These are phyloP conservation scores for Drosophila mercatorum DNA, from an alignment of 2,888 invertebrate genomes.

Conservation along the genomic window DNA sequence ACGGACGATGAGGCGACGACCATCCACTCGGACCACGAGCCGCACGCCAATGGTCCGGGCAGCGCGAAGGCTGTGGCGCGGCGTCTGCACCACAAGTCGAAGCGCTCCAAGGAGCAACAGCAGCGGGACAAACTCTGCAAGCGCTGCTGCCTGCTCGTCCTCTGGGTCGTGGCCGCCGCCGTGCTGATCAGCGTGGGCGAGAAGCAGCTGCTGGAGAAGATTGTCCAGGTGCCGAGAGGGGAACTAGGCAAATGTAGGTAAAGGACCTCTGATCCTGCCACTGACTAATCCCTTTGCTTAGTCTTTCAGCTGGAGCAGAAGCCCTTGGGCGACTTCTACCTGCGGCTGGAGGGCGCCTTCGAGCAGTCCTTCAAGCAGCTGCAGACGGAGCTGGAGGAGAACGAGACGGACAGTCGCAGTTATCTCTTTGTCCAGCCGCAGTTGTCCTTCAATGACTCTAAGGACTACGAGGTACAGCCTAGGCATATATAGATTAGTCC, in stretches of 20 bases:
- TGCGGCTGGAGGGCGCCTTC: slow-evolving; percentile 78
- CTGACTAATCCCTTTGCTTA: slow-evolving; percentile 8
- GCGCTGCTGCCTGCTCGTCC: slow-evolving; percentile 71
- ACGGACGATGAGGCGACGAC: slow-evolving; percentile 80
- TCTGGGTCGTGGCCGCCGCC: slow-evolving; percentile 81
- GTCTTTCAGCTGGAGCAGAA: slow-evolving; percentile 70
- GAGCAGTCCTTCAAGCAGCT: slow-evolving; percentile 47
- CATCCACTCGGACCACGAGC: slow-evolving; percentile 77
- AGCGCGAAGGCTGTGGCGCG: slow-evolving; percentile 61
- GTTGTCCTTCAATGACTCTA: slow-evolving; percentile 62
- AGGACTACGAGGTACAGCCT: slow-evolving; percentile 63
- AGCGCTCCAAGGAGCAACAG: slow-evolving; percentile 67
- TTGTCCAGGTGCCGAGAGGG: slow-evolving; percentile 80
- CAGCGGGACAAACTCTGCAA: slow-evolving; percentile 72
- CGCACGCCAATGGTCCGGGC: slow-evolving; percentile 54
- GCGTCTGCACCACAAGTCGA: slow-evolving; percentile 67
- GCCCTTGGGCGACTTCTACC: slow-evolving; percentile 80
- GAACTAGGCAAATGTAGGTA: slow-evolving; percentile 76
- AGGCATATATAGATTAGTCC: neutral
- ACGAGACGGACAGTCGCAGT: slow-evolving; percentile 50
- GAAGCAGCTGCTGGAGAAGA: slow-evolving; percentile 82
- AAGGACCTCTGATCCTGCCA: rapidly evolving
- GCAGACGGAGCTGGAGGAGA: slow-evolving; percentile 45
- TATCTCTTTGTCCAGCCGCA: slow-evolving; percentile 75
- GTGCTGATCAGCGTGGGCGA: slow-evolving; percentile 81